Percentiles rank a stretch among this genome's conserved stretches.
phyloP scores from a whole-genome alignment of 2,797 vertebrate genomes.

The Tolypeutes matacus region DNA sequence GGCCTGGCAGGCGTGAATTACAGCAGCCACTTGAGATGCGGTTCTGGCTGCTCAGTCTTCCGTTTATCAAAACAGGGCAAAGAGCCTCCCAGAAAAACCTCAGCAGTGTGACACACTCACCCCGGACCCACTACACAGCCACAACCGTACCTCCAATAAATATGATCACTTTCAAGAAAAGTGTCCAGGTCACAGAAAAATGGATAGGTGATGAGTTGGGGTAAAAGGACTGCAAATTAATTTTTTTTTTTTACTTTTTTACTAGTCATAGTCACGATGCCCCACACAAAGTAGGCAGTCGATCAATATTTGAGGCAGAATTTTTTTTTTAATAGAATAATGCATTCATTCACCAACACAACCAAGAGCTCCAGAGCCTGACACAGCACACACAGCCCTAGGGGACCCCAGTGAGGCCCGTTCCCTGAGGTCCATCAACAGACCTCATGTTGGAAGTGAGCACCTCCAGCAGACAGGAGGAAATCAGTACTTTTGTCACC shows the following conservation, averaged over 20 bases:
- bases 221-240: fast-evolving
- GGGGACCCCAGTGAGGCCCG: not conserved
- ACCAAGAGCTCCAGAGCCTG: not conserved
- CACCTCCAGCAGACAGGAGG: conserved; percentile 44
- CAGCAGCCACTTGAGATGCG: not conserved
- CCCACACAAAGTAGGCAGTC: not conserved
- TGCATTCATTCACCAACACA: not conserved
- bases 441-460: not conserved
- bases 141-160: not conserved
- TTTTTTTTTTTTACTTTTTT: not conserved
- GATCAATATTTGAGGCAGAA: not conserved
- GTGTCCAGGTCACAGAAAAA: not conserved
- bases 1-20: not conserved
- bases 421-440: not conserved
- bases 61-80: not conserved
- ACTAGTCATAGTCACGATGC: not conserved
- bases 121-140: not conserved
- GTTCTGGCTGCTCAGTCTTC: not conserved
- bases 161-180: not conserved
- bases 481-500: conserved; percentile 47
- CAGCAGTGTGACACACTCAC: not conserved
- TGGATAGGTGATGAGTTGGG: not conserved
- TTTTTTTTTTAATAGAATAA: not conserved
- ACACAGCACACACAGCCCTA: not conserved
- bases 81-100: conserved; percentile 15